Percentiles rank a stretch among this genome's conserved stretches.
phyloP scores from a whole-genome alignment of 2,888 invertebrate genomes.

The Pherbina coryleti region DNA sequence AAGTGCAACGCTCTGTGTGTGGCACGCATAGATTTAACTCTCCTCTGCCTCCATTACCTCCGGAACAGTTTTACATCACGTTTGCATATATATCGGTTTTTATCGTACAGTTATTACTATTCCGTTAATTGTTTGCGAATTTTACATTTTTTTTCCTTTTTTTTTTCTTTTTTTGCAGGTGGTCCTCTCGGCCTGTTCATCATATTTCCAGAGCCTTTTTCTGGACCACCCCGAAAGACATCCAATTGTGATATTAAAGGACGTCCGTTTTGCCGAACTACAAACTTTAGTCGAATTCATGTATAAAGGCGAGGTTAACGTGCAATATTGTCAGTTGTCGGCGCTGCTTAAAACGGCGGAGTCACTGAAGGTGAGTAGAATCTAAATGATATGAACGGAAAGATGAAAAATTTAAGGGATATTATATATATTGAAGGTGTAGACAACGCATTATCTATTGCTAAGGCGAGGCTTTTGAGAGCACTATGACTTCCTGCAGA shows the following conservation, averaged over 20 bases:
- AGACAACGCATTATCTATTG: too few relatives aligned
- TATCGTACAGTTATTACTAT: background rate
- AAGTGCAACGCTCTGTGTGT: background rate
- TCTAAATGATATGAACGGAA: conserved; percentile 35
- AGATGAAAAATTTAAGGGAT: background rate
- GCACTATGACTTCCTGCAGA: too few relatives aligned
- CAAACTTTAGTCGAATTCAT: conserved; percentile 95
- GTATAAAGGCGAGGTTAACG: conserved; percentile 96
- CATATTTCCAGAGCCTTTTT: conserved; percentile 94
- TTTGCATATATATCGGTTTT: background rate
- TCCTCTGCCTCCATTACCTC: background rate
- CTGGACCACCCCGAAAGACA: conserved; percentile 93
- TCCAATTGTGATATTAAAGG: conserved; percentile 94
- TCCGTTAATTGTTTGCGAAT: background rate
- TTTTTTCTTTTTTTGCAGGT: conserved; percentile 72
- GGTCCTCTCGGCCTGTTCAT: conserved; percentile 94
- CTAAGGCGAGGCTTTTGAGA: too few relatives aligned
- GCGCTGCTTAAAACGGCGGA: conserved; percentile 92
- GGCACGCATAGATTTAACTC: background rate
- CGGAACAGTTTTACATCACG: background rate
- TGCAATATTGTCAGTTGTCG: conserved; percentile 92
- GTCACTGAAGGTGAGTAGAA: conserved; percentile 81
- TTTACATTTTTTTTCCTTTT: background rate
- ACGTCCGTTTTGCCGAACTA: conserved; percentile 91
- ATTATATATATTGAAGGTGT: too few relatives aligned